phyloP scores from a whole-genome alignment of 1,140 invertebrate genomes.

The Thaumetopoea pityocampa region DNA sequence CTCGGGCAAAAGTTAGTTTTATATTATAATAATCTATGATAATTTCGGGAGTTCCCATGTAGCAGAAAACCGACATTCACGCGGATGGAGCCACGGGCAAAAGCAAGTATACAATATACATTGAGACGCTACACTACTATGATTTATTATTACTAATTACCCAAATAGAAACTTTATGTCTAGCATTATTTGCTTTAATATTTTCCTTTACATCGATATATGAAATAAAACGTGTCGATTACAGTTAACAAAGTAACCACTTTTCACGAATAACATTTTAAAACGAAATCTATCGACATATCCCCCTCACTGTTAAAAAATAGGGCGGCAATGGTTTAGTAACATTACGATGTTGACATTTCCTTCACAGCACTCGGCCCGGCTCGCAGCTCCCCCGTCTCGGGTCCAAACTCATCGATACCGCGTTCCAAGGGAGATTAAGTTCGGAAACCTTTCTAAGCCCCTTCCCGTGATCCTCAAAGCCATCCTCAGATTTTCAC shows the following conservation, averaged over 20 bases:
- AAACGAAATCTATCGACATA: background rate
- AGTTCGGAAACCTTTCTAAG: constrained; percentile 34
- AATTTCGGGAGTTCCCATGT: too few relatives aligned
- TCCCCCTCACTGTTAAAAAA: constrained; percentile 2
- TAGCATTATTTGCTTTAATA: too few relatives aligned
- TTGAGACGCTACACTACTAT: too few relatives aligned
- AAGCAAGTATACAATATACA: too few relatives aligned
- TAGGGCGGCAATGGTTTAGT: constrained; percentile 17
- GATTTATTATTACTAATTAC: too few relatives aligned
- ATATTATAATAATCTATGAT: too few relatives aligned
- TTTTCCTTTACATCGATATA: too few relatives aligned
- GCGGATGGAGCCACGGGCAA: too few relatives aligned
- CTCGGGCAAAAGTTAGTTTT: too few relatives aligned
- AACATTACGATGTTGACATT: constrained; percentile 35
- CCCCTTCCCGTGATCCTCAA: constrained; percentile 24
- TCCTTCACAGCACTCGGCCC: constrained; percentile 21
- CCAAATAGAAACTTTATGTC: too few relatives aligned
- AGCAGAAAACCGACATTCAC: too few relatives aligned
- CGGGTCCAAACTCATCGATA: constrained; percentile 46
- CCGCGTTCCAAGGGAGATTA: constrained; percentile 53
- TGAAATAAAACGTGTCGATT: too few relatives aligned
- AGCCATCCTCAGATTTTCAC: constrained; percentile 35
- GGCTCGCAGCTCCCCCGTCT: constrained; percentile 7
- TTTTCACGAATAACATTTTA: background rate
- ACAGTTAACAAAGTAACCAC: background rate